Conservation (phyloP, 2,888 invertebrate species). For the Drosophila subquinaria region DNA sequence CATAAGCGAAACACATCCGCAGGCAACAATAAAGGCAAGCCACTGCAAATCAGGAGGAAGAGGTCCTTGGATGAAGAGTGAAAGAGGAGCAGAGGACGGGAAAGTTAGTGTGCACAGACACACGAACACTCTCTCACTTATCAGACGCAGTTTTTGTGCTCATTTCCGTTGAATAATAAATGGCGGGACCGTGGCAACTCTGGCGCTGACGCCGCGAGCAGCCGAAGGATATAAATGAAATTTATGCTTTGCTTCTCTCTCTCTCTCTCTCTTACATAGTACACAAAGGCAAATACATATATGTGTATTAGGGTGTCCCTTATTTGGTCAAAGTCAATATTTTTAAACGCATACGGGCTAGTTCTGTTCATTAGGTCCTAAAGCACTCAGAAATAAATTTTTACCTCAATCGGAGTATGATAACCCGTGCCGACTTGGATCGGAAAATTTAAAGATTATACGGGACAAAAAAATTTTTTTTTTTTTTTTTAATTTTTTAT, state of each 20-base stretch:
- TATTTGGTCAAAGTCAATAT: no score
- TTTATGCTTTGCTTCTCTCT: constrained; percentile 29
- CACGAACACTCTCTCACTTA: constrained; percentile 15
- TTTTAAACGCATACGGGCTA: no score
- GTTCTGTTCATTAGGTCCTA: no score
- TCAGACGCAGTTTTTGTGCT: constrained; percentile 39
- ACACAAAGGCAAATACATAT: constrained; percentile 4
- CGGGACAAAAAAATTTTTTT: no score
- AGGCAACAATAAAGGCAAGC: constrained; percentile 57
- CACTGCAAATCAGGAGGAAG: constrained; percentile 1
- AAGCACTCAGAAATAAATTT: no score
- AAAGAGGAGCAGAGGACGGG: not conserved
- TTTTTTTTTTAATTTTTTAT: no score
- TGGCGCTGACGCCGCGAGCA: constrained; percentile 28
- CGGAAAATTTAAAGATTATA: no score
- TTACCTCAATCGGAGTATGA: no score
- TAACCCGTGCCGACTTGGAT: no score
- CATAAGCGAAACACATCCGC: constrained; percentile 61
- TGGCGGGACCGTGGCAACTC: constrained; percentile 35
- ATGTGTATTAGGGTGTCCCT: no score
- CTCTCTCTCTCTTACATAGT: not conserved
- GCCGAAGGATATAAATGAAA: constrained; percentile 57
- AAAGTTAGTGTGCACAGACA: constrained; percentile 2
- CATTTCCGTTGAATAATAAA: constrained; percentile 74
- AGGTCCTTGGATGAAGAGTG: constrained; percentile 8